Evolutionary conservation across 2,888 invertebrate genomes (phyloP), one percentile per base, ranked within the genome.

Genomic region (Petrolisthes manimaculis): DNA sequence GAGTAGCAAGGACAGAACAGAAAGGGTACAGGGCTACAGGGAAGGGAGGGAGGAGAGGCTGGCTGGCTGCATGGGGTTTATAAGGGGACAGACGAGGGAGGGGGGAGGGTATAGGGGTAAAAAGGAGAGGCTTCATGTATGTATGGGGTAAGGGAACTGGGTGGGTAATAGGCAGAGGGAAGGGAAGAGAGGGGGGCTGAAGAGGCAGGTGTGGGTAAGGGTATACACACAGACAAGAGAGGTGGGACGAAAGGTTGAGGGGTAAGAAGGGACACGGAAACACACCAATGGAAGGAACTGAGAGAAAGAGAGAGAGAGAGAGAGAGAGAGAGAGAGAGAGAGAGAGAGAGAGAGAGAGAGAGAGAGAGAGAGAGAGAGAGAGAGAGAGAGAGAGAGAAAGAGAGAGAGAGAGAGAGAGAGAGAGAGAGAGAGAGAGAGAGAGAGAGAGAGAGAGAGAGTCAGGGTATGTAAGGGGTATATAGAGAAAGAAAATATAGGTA

Each of bases 271-370:
- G 51, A 78, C 21, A 18, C 4, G 18, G 53, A 9, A 37, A 51
- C 21, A 53, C 37, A 18, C 21, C 37, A 78, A 53, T 18, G 78
- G 51, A 53, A 78, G 78, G 51, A 51, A 78, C 21, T 12, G 81
- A 67, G 81, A 37, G 67, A 61, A 24, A 81, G 67, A 81, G 61
- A 61, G 81, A 81, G 61, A 61, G 81, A 81, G 67, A 81, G 61
- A 61, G 81, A 81, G 67, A 81, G 61, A 81, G 56, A 61, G 81
- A 81, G 67, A 81, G 56, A 24, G 18, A 78, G 51, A 78, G 79
- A 53, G 51, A 79, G 53, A 53, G 53, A 37, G 51, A 12, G 78
- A 80, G 53, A 54, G 9, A 53, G 80, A 5, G 54, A 80, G 55
- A 80, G 55, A 54, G 80, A 54, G 55, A 54, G 4, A 18, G 78